phyloP scores from a whole-genome alignment of 2,888 invertebrate genomes.

The Pseudanteris insignis region DNA sequence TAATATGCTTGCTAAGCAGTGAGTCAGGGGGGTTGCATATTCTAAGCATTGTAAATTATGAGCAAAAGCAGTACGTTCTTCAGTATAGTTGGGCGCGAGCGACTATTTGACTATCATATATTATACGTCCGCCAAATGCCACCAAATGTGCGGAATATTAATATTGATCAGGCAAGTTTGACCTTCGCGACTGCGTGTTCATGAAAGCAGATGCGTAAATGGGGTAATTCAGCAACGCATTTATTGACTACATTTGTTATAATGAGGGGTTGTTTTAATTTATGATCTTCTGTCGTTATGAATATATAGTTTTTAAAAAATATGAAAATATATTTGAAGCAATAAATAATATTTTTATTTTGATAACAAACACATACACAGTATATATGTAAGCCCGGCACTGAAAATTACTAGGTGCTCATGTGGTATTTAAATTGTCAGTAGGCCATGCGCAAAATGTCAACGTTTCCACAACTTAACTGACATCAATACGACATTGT shows the following conservation, averaged over 20 bases:
- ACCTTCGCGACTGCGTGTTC: conserved; percentile 36
- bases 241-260: conserved; percentile 52
- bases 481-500: no score
- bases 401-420: no score
- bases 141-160: conserved; percentile 45
- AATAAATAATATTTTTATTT: no score
- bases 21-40: background rate
- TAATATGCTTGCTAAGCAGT: background rate
- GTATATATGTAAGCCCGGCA: no score
- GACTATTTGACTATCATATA: conserved; percentile 39
- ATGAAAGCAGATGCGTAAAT: conserved; percentile 60
- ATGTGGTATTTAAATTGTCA: no score
- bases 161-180: conserved; percentile 31
- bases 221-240: conserved; percentile 49
- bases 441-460: no score
- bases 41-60: conserved; percentile 38
- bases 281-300: conserved; percentile 49
- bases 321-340: no score
- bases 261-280: conserved; percentile 50
- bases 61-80: conserved; percentile 1
- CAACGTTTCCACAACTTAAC: no score
- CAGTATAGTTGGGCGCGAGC: conserved; percentile 27
- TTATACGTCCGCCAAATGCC: conserved; percentile 43
- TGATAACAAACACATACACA: no score
- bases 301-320: no score